Percentiles rank a stretch among this genome's conserved stretches.
These are phyloP conservation scores for Lathamus discolor DNA, from an alignment of 2,113 vertebrate species.

Conservation along the genomic window DNA sequence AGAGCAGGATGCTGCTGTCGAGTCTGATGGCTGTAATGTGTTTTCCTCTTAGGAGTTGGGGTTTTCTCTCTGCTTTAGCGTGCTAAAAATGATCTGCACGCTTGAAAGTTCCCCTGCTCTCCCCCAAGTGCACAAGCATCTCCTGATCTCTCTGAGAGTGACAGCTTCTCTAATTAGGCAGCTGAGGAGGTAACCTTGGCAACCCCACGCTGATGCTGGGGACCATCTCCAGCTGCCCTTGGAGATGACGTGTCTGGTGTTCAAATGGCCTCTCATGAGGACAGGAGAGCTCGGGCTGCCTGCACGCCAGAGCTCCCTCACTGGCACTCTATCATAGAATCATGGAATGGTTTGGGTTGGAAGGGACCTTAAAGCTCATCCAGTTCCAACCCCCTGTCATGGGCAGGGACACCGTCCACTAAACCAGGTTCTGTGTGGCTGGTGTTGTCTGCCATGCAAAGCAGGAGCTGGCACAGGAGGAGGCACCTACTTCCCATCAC, in stretches of 20 bases:
- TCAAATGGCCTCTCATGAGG: not conserved
- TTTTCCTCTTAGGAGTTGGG: not conserved
- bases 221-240: not conserved
- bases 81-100: not conserved
- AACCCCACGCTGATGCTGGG: constrained; percentile 47
- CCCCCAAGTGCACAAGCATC: rapidly evolving
- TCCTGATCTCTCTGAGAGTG: constrained; percentile 43
- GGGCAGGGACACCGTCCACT: not conserved
- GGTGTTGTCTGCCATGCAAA: rapidly evolving
- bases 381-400: not conserved
- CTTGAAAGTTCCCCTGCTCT: not conserved
- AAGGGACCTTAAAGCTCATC: not conserved
- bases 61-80: not conserved
- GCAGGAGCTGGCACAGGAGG: not conserved
- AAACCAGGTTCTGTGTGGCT: not conserved
- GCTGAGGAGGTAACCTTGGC: constrained; percentile 73
- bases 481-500: rapidly evolving
- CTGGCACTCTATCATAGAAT: rapidly evolving
- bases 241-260: not conserved
- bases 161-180: constrained; percentile 67
- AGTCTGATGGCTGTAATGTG: not conserved
- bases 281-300: not conserved
- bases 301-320: rapidly evolving
- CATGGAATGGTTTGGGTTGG: not conserved
- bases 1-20: not conserved